Evolutionary conservation across 2,797 vertebrate species (phyloP).

Genomic region (Rhinophrynus dorsalis): DNA sequence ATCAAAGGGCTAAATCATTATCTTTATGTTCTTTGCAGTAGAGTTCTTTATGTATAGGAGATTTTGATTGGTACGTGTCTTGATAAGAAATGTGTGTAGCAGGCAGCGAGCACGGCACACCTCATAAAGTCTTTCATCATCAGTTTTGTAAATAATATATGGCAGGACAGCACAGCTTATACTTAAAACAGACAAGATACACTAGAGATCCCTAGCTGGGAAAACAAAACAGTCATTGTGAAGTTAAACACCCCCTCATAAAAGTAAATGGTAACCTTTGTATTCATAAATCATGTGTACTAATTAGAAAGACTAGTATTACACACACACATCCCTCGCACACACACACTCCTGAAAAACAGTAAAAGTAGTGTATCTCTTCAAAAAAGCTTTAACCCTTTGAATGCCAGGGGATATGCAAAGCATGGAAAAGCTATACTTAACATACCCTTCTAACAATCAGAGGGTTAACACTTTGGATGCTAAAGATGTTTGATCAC

Average conservation of each 20-base stretch:
- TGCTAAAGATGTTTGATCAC: no score
- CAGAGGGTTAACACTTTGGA: no score
- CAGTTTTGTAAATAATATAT: slow-evolving; percentile 32
- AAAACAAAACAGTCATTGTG: slow-evolving; percentile 1
- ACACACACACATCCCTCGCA: no score
- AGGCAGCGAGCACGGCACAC: slow-evolving; percentile 11
- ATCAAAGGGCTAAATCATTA: no score
- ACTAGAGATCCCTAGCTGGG: slow-evolving; percentile 17
- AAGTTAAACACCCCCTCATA: background rate
- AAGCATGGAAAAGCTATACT: no score
- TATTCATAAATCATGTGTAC: slow-evolving; percentile 33
- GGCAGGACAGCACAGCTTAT: background rate
- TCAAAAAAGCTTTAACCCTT: no score
- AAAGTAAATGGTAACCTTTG: slow-evolving; percentile 38
- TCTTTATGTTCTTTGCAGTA: no score
- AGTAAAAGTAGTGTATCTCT: background rate
- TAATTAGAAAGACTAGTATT: background rate
- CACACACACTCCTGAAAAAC: background rate
- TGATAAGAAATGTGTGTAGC: slow-evolving; percentile 11
- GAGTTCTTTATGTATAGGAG: no score
- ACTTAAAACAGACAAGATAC: slow-evolving; percentile 21
- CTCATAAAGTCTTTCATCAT: slow-evolving; percentile 37
- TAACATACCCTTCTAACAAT: no score
- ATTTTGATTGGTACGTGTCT: slow-evolving; percentile 30
- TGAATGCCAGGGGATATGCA: no score